phyloP scores from a whole-genome alignment of 2,888 invertebrate genomes.

The Troglohyphantes excavatus region DNA sequence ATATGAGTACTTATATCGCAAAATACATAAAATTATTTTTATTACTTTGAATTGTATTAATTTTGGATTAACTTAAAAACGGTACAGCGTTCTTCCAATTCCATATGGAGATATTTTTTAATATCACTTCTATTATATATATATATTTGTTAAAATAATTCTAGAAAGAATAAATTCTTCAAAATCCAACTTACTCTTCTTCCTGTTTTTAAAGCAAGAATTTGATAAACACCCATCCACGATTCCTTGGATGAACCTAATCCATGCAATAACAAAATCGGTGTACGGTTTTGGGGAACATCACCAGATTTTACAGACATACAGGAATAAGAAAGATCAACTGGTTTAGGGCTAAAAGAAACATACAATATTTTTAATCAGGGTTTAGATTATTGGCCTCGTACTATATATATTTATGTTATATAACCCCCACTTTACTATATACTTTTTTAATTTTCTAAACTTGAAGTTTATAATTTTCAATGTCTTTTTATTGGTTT shows the following conservation, averaged over 20 bases:
- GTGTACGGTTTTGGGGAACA: not conserved
- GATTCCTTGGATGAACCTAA: not conserved
- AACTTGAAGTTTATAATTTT: no score
- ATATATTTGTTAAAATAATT: not conserved
- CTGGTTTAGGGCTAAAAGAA: slow-evolving; percentile 8
- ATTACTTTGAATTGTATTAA: not conserved
- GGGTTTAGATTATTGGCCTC: no score
- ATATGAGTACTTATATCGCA: no score
- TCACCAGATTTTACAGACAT: not conserved
- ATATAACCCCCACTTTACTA: no score
- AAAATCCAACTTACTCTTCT: slow-evolving; percentile 33
- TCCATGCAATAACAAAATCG: slow-evolving; percentile 40
- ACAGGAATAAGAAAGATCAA: slow-evolving; percentile 22
- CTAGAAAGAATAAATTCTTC: not conserved
- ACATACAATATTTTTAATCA: not conserved
- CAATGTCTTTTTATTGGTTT: no score
- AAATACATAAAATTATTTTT: no score
- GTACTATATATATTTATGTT: no score
- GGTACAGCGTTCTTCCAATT: not conserved
- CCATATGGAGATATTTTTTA: not conserved
- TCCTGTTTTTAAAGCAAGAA: slow-evolving; percentile 9
- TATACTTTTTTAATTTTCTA: no score
- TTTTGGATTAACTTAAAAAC: not conserved
- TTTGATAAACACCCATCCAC: slow-evolving; percentile 33
- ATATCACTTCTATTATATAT: no score